Evolutionary conservation across 2,888 invertebrate genomes (phyloP), one percentile per base, ranked within the genome.

Genomic region (Leptura quadrifasciata): DNA sequence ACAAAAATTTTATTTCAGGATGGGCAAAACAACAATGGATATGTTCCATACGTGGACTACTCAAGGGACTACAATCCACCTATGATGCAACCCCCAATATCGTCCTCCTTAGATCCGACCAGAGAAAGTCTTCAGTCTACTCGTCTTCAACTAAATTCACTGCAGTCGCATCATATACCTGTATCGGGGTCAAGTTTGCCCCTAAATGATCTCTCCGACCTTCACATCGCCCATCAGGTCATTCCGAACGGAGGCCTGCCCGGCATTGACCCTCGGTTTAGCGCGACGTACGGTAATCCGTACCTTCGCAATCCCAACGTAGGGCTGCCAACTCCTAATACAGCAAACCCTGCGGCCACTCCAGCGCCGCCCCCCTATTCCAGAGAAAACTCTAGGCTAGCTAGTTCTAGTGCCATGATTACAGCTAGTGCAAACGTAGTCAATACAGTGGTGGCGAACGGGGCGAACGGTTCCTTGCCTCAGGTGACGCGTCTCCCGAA

Each of bases 271-370:
- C 96, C 96, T 1, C 91, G 96, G 80, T 97, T 95, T 88, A 96
- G 96, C 68, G 97, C 97, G 52, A 94, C 96, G 8, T 97, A 97
- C 86, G 95, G 96, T 74, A 97, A 97, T 89, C 97, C 97, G 0
- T 97, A 97, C 89, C 76, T 79, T 2, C 70, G 96, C 86, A 93
- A 93, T 76, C 93, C 93, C 65, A 93, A 91, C 78, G 87, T 92
- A 12, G 91, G 92, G 87, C 85, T 91, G 89, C 93, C 91, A 3
- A 93, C 91, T 86, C 93, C 90, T 83, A 93, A 90, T 89, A 95
- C 94, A 77, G 91, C 91, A 74, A 95, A 95, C 89, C 95, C 94
- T 6, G 94, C 94, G 54, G 95, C 94, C 1, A 95, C 95, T 54
- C 95, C 95, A 20, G 95, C 95, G 64, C 95, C 95, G 57, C 95